Evolutionary conservation across 1,140 invertebrate species (phyloP).

Genomic region (Muscidifurax raptorellus): DNA sequence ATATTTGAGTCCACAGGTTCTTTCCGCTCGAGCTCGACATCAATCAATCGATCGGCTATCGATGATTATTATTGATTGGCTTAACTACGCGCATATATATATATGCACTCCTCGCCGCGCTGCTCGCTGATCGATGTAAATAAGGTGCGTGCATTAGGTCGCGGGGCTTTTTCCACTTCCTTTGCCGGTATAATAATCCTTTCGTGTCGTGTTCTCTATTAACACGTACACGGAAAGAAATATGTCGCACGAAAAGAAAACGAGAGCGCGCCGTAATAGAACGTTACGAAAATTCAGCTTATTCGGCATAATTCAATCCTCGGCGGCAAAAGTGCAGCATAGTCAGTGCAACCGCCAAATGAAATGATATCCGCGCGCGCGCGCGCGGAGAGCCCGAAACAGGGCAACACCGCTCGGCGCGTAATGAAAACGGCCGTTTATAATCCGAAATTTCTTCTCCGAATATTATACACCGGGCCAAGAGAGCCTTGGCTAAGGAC

Average conservation of each 20-base stretch:
- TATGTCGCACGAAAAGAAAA: neutral
- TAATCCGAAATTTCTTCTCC: neutral
- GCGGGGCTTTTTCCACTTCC: neutral
- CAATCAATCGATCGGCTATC: slow-evolving; percentile 14
- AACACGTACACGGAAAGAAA: too few species aligned
- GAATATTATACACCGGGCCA: neutral
- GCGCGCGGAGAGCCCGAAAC: neutral
- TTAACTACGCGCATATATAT: neutral
- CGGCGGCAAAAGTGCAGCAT: neutral
- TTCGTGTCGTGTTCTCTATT: too few species aligned
- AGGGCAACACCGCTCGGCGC: neutral
- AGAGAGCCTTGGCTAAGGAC: neutral
- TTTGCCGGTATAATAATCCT: neutral
- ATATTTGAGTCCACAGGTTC: neutral
- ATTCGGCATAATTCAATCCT: neutral
- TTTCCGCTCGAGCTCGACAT: neutral
- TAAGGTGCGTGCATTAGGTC: neutral
- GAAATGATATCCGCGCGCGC: neutral
- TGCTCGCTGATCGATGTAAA: slow-evolving; percentile 21
- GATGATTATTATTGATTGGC: slow-evolving; percentile 19
- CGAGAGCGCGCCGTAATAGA: too few species aligned
- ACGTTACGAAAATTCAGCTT: neutral
- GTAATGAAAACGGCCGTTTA: slow-evolving; percentile 7
- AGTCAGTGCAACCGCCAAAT: neutral
- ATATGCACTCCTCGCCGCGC: neutral